A percentile compares a stretch with the other conserved stretches of the same genome.
Evolutionary conservation across 1,140 invertebrate genomes (phyloP).

Genomic region (Aculops lycopersici): DNA sequence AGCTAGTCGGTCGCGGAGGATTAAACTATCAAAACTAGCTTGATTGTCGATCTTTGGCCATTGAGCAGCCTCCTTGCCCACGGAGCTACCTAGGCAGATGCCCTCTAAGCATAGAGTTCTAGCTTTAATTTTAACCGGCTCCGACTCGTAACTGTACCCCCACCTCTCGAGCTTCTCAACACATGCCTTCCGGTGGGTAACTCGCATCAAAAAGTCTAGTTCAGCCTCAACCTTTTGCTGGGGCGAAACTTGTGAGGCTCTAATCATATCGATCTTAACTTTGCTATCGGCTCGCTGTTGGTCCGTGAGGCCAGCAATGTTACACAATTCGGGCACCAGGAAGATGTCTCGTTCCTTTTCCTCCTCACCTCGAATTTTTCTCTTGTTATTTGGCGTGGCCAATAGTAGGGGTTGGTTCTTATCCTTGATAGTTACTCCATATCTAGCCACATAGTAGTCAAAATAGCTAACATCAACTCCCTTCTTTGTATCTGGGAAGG

Average conservation of each 20-base stretch:
- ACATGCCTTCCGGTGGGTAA: slow-evolving; percentile 15
- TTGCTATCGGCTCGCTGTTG: slow-evolving; percentile 10
- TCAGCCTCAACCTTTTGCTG: slow-evolving; percentile 2
- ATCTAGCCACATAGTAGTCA: slow-evolving; percentile 20
- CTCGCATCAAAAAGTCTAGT: slow-evolving; percentile 11
- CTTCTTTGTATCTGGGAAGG: too few relatives aligned
- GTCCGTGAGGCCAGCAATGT: neutral
- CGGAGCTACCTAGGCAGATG: too few relatives aligned
- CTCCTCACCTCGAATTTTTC: too few relatives aligned
- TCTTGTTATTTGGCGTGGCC: too few relatives aligned
- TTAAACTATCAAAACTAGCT: too few relatives aligned
- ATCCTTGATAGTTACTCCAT: too few relatives aligned
- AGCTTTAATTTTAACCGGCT: slow-evolving; percentile 16
- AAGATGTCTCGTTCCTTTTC: too few relatives aligned
- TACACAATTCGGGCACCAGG: slow-evolving; percentile 16
- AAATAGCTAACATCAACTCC: too few relatives aligned
- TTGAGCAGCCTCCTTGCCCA: too few relatives aligned
- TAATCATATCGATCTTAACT: slow-evolving; percentile 25
- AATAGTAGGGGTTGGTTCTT: too few relatives aligned
- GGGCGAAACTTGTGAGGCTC: slow-evolving; percentile 28
- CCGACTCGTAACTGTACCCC: slow-evolving; percentile 16
- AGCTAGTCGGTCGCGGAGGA: too few relatives aligned
- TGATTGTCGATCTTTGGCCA: too few relatives aligned
- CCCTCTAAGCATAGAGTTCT: slow-evolving; percentile 15
- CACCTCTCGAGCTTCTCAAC: slow-evolving; percentile 16